Evolutionary conservation across 1,140 invertebrate genomes (phyloP).

Genomic region (Drosophila jambulina): DNA sequence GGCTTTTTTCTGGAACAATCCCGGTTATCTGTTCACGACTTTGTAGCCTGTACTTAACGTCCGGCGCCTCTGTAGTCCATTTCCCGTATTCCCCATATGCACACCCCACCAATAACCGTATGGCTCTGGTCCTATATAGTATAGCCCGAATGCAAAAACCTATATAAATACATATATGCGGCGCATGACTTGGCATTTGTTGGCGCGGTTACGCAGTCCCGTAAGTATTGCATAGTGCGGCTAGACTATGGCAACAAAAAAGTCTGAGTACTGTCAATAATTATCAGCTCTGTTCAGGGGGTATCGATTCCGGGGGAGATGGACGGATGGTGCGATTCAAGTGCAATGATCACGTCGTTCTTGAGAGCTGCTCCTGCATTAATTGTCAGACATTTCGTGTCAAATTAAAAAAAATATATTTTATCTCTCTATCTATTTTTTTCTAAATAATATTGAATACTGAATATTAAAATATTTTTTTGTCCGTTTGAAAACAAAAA

Average conservation of each 20-base stretch:
- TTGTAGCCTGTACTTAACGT: conserved; percentile 11
- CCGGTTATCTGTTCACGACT: conserved; percentile 17
- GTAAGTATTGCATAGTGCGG: conserved; percentile 32
- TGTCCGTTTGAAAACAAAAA: not conserved
- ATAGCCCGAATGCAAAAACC: not conserved
- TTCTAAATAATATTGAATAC: not conserved
- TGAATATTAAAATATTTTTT: not conserved
- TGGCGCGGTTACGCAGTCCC: conserved; percentile 23
- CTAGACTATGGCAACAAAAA: conserved; percentile 57
- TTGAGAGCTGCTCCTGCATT: conserved; percentile 1
- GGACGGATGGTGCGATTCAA: conserved; percentile 12
- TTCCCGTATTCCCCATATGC: conserved; percentile 1
- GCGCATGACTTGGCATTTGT: conserved; percentile 50
- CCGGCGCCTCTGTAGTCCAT: not conserved
- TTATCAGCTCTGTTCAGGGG: conserved; percentile 47
- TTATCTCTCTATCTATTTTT: not conserved
- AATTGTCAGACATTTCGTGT: not conserved
- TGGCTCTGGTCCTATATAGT: not conserved
- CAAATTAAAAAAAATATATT: not conserved
- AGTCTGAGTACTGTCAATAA: conserved; percentile 38
- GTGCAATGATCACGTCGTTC: conserved; percentile 43
- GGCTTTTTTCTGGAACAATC: conserved; percentile 14
- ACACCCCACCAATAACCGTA: not conserved
- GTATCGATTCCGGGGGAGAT: not conserved
- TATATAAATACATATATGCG: not conserved